A percentile compares a stretch with the other conserved stretches of the same genome.
Conservation (phyloP, 2,797 vertebrate species). For the Mus spretus region DNA sequence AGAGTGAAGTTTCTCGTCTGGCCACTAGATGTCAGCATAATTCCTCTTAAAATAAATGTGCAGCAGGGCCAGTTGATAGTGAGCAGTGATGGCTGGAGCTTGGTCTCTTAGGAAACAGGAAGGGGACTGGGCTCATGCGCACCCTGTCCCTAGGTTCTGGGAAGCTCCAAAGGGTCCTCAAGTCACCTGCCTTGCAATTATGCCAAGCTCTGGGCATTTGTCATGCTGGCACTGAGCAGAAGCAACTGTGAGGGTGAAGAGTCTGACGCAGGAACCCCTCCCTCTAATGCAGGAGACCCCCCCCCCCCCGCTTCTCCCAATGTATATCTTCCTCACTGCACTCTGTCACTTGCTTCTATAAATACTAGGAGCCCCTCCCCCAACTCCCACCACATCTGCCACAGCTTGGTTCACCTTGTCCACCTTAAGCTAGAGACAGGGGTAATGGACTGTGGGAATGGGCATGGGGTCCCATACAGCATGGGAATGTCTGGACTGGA, state of each 20-base stretch:
- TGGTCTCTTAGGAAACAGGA: no score
- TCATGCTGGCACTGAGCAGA: not conserved
- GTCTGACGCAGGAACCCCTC: not conserved
- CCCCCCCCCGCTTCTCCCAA: not conserved
- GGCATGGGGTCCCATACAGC: not conserved
- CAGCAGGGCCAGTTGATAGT: fast-evolving
- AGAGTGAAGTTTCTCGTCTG: slow-evolving; percentile 47
- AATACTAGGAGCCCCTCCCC: not conserved
- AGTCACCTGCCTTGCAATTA: no score
- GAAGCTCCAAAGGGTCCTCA: not conserved
- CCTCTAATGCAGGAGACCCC: not conserved
- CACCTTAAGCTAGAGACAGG: not conserved
- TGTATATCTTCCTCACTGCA: not conserved
- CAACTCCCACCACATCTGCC: no score
- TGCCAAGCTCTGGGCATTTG: not conserved
- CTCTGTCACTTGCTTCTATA: no score
- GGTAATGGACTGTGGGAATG: not conserved
- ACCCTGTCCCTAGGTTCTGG: not conserved
- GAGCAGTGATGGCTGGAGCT: not conserved
- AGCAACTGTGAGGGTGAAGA: not conserved
- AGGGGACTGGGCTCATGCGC: fast-evolving
- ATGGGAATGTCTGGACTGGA: not conserved
- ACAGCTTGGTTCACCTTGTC: no score
- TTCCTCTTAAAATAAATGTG: slow-evolving; percentile 83
- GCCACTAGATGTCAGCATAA: slow-evolving; percentile 90